A percentile compares a stretch with the other conserved stretches of the same genome.
Evolutionary conservation across 92 coral and sea anemone genomes (phyloP).

Genomic region (Umimayanthus kanabou): DNA sequence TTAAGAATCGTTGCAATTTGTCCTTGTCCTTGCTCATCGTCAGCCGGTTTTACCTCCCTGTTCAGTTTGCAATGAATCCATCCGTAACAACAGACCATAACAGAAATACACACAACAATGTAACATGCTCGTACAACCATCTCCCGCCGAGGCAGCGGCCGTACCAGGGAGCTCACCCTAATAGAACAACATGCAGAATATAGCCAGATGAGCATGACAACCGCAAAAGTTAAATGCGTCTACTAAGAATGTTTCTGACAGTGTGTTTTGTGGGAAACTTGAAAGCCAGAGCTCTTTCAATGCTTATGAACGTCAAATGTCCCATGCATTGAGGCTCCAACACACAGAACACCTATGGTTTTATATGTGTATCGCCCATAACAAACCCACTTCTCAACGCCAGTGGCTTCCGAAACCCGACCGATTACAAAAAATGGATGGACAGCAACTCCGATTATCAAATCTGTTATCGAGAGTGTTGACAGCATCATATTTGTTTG

Average conservation of each 20-base stretch:
- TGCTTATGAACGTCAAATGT: constrained; percentile 31
- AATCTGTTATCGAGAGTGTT: constrained; percentile 27
- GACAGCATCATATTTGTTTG: constrained; percentile 1
- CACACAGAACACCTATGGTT: not conserved
- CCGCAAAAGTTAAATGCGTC: not conserved
- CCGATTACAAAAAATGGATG: constrained; percentile 7
- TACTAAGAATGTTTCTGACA: not conserved
- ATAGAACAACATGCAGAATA: not conserved
- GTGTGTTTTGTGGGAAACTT: not conserved
- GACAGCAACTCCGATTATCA: constrained; percentile 2
- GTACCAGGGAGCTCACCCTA: not conserved
- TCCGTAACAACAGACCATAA: constrained; percentile 27
- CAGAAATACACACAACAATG: not conserved
- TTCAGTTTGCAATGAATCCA: constrained; percentile 10
- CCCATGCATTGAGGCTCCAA: constrained; percentile 17
- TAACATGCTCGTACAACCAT: not conserved
- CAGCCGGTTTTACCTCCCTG: not conserved
- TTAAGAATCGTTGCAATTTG: not conserved
- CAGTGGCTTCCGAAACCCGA: constrained; percentile 10
- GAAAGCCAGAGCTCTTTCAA: constrained; percentile 21
- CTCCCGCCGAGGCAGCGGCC: constrained; percentile 20
- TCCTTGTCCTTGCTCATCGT: not conserved
- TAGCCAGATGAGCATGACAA: constrained; percentile 5
- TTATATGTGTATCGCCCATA: constrained; percentile 13
- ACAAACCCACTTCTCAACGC: constrained; percentile 6